Evolutionary conservation across 2,113 vertebrate species (phyloP), one percentile per base, ranked within the genome.

Genomic region (Athene cunicularia): DNA sequence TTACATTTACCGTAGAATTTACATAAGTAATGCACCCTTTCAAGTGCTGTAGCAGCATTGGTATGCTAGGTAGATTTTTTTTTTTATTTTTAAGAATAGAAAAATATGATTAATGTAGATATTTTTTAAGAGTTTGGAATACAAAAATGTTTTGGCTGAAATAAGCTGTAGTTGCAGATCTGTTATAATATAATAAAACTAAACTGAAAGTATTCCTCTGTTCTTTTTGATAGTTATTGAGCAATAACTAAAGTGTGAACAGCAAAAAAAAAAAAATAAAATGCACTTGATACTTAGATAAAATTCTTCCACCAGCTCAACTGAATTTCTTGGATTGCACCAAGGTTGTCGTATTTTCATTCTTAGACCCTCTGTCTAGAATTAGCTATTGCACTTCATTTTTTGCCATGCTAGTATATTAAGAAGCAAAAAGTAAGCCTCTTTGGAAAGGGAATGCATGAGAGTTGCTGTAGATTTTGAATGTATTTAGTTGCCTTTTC

Each of bases 121-220:
- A 96, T 96, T 96, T 93, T 97, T 95, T 96, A 96, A 92, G 96
- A 82, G 82, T 92, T 95, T 93, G 95, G 94, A 90, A 97, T 95
- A 83, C 45, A 50, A 28, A 92, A 35, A 68, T 89, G 93, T 96
- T 97, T 85, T 70, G 95, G 93, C 88, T 95, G 88, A 95, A 89
- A 93, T 66, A 86, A 90, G 81, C 81, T 90, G 92, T 95, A 95
- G 93, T 81, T 95, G 86, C 94, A 95, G 87, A 95, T 88, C 95
- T 94, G 94, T 97, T 94, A 90, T 96, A 98, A 97, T 97, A 95
- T 76, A 93, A 97, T 96, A 97, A 97, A 96, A 80, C 37, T 86
- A 91, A 91, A 95, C 60, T 97, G 93, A 95, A 97, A 95, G 66
- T 93, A 93, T 95, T 97, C 94, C 88, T 96, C 84, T 87, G 91